Evolutionary conservation across 2,113 vertebrate genomes (phyloP), one percentile per base, ranked within the genome.

Genomic region (Pipa parva): DNA sequence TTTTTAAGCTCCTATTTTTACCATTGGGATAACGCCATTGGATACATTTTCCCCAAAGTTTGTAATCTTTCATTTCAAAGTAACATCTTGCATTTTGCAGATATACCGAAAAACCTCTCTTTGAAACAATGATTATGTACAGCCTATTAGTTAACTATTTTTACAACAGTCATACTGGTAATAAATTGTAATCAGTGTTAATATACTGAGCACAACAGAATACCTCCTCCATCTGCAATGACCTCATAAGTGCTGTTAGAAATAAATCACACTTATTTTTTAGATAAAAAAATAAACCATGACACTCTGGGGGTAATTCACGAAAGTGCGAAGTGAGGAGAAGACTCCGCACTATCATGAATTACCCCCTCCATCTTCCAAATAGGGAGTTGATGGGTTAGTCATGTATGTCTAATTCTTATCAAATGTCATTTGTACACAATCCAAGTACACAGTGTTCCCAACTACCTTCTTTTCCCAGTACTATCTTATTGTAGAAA

Each of bases 181-280:
- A 76, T 78, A 71, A 66, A 56, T 75, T 78, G 69, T 59, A 79
- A 80, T 76, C 73, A 78, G 24, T 65, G 26, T 27, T 77, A 70
- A 72, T 79, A 73, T 62, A 72, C 13, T 33, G 46, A 1, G 75
- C 73, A 71, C 73, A 55, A 73, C 72, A 29, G 71, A 76, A 78
- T 73, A 68, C 1, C 59, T 73, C 71, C 82, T 79, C 72, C 31
- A 73, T 81, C 77, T 58, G 72, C 56, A 73, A 49, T 83, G 80
- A 83, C 52, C 65, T 68, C 59, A 68, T 52, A 59, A n/a, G 33
- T 51, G 31, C 45, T 36, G 31, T 37, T 57, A 59, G 50, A 68
- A 60, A 68, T 68, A 39, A 68, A 15, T 24, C n/a, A n/a, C n/a
- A 29, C 48, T 68, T 59, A 59, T 55, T 20, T 45, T 27, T 57